phyloP scores from a whole-genome alignment of 1,140 invertebrate species.

The Bombus fervidus region DNA sequence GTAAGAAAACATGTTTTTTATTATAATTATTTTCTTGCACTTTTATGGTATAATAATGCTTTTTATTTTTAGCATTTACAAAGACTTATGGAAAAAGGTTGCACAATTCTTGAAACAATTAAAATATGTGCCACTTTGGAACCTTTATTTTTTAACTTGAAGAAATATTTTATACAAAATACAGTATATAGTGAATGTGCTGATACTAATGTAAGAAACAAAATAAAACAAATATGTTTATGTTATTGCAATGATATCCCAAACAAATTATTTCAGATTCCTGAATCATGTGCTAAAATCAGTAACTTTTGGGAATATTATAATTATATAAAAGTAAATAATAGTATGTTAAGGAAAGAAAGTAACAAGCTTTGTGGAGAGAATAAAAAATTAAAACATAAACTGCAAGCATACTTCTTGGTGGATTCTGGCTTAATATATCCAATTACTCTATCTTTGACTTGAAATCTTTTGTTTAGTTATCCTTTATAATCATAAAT shows the following conservation, averaged over 20 bases:
- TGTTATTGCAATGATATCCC: neutral
- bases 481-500: neutral
- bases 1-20: constrained; percentile 59
- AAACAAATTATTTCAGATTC: constrained; percentile 60
- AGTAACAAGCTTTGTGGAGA: constrained; percentile 63
- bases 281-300: constrained; percentile 71
- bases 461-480: neutral
- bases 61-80: constrained; percentile 71
- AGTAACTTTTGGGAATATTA: constrained; percentile 78
- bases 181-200: constrained; percentile 17
- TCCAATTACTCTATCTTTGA: constrained; percentile 29
- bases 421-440: constrained; percentile 60
- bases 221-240: neutral
- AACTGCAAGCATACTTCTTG: constrained; percentile 70
- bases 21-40: constrained; percentile 1
- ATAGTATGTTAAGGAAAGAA: constrained; percentile 68
- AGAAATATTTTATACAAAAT: constrained; percentile 66
- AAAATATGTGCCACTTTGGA: constrained; percentile 74
- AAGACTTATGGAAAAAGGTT: constrained; percentile 69
- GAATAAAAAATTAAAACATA: constrained; percentile 71
- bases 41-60: neutral
- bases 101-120: constrained; percentile 61
- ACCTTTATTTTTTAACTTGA: constrained; percentile 58
- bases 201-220: constrained; percentile 12
- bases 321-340: constrained; percentile 75